Percentiles rank a stretch among this genome's conserved stretches.
phyloP scores from a whole-genome alignment of 2,888 invertebrate species.

The Deladenus siricidicola region DNA sequence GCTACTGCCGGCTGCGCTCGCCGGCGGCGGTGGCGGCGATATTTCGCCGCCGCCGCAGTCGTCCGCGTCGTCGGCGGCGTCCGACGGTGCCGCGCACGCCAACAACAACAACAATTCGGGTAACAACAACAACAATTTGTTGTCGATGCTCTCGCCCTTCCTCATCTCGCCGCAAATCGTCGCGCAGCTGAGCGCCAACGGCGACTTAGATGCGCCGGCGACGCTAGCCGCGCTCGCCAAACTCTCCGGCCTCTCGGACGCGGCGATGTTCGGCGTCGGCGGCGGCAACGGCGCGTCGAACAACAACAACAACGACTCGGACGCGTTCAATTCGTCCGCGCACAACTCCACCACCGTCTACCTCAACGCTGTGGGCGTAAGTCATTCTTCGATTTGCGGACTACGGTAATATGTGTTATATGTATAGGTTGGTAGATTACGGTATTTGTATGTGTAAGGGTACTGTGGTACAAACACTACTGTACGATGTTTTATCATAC shows the following conservation, averaged over 20 bases:
- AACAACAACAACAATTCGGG: background rate
- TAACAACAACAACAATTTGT: background rate
- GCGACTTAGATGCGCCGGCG: background rate
- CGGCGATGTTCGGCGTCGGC: background rate
- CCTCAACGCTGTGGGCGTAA: no score
- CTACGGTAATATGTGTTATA: no score
- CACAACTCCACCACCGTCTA: no score
- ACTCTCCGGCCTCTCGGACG: background rate
- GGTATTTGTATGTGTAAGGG: no score
- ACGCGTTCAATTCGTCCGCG: no score
- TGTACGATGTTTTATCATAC: no score
- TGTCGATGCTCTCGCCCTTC: background rate
- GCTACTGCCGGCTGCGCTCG: background rate
- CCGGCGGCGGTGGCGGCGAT: constrained; percentile 1
- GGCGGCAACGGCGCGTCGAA: no score
- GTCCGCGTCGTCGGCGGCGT: background rate
- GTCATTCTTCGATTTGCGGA: no score
- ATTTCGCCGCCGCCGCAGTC: background rate
- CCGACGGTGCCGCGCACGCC: background rate
- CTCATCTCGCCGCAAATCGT: background rate
- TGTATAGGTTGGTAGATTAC: no score
- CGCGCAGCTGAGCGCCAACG: background rate
- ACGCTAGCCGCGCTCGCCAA: background rate
- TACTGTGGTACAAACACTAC: no score
- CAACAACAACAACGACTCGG: no score